Base-by-base conservation (phyloP, 2,888 invertebrate genomes). In the Autographa gamma region DNA sequence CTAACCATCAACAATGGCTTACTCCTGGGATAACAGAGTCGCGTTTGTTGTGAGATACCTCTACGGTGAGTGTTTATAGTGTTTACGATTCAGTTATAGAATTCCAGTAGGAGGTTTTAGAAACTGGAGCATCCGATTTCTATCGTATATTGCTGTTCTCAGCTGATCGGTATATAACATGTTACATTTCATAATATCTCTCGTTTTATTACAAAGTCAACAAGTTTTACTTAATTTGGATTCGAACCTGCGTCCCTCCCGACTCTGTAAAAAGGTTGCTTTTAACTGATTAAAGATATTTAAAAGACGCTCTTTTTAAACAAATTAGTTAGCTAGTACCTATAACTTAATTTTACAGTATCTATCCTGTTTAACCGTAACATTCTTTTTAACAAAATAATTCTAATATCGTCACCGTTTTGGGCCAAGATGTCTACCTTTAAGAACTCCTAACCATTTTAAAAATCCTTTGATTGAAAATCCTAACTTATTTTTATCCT, bases 1-100 rank as follows among this genome's bases (percentile, higher is more conserved):
- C 67, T 54, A 60, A 72, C 63, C 58, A 71, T 74, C 68, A 73
- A 74, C 64, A 69, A 98, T 98, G 98, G 97, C 98, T 71, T 98
- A 98, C 94, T 96, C 97, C 88, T 98, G 98, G 98, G 97, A 98
- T 90, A 98, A 97, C 93, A 96, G 98, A 90, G 98, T 98, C 80
- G 97, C 96, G 89, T 98, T 98, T 92, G 97, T 98, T 89, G 97
- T 98, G 84, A 97, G 97, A 91, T 97, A 97, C 93, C 96, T 98
- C 86, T 98, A 98, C 90, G 98, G 98, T 98, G 94, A 97, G 97
- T 96, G 61, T 60, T 69, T 60, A 63, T 66, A 18, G 69, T 77
- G 60, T 74, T 74, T 54, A 54, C 52, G 59, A 61, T 43, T 56
- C 11, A 19, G 43, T 66, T 61, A 61, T 66, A 62, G 64, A 66